A percentile compares a stretch with the other conserved stretches of the same genome.
Conservation (phyloP, 2,113 vertebrate genomes). For the Ptilonorhynchus violaceus region DNA sequence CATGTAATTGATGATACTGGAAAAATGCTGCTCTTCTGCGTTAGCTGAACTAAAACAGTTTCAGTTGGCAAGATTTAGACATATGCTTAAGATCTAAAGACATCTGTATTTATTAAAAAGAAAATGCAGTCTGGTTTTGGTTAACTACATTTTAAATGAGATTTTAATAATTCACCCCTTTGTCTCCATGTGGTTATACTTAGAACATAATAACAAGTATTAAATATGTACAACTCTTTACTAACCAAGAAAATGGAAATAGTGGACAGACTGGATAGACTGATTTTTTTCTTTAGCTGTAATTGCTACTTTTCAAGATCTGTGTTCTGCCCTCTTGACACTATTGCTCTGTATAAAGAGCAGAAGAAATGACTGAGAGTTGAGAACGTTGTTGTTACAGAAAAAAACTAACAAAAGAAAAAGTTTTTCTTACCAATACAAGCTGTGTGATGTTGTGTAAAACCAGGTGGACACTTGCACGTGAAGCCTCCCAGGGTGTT, state of each 20-base stretch:
- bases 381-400: neutral
- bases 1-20: neutral
- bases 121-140: constrained; percentile 1
- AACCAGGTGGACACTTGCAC: constrained; percentile 85
- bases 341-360: neutral
- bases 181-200: neutral
- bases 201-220: neutral
- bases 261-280: neutral
- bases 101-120: neutral
- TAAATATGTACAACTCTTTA: neutral
- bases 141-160: neutral
- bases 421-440: constrained; percentile 80
- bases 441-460: constrained; percentile 84
- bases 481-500: constrained; percentile 85
- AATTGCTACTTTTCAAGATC: neutral
- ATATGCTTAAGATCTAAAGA: neutral
- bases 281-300: neutral
- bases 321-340: neutral
- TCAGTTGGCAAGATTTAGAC: neutral
- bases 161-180: constrained; percentile 14
- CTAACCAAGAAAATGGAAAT: neutral
- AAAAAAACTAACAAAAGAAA: neutral
- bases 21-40: neutral
- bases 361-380: neutral
- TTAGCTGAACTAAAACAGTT: neutral